Conservation (phyloP, 1,140 invertebrate genomes). For the Nixonia krombeini region DNA sequence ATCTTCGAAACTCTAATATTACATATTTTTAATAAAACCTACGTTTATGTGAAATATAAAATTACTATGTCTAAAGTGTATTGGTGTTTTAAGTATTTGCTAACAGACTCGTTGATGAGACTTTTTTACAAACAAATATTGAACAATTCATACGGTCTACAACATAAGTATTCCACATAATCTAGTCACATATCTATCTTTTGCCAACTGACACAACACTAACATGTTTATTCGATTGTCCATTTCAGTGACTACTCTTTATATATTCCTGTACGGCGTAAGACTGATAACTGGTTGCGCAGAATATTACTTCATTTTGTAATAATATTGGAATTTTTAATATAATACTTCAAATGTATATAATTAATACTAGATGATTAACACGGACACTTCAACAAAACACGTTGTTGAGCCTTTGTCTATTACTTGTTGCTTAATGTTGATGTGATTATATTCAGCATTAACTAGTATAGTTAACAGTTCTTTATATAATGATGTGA, state of each 20-base stretch:
- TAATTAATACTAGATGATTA: background rate
- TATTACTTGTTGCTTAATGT: background rate
- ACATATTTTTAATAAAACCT: background rate
- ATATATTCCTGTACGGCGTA: background rate
- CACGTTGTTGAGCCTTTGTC: background rate
- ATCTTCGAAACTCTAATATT: background rate
- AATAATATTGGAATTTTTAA: constrained; percentile 6
- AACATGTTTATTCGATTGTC: constrained; percentile 2
- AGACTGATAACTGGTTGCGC: constrained; percentile 1
- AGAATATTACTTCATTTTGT: background rate
- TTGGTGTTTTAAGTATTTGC: constrained; percentile 5
- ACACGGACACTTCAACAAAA: background rate
- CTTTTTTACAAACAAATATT: background rate
- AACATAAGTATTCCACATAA: constrained; percentile 14
- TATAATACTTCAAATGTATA: background rate
- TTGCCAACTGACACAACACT: constrained; percentile 14
- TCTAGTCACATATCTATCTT: constrained; percentile 32
- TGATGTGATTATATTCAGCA: background rate
- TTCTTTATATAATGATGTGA: no score
- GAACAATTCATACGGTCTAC: constrained; percentile 3
- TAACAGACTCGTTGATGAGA: constrained; percentile 1
- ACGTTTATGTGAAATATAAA: background rate
- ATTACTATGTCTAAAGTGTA: background rate
- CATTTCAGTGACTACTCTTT: background rate
- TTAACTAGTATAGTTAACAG: no score